phyloP scores from a whole-genome alignment of 2,113 vertebrate genomes.

The Chaetodon auriga region DNA sequence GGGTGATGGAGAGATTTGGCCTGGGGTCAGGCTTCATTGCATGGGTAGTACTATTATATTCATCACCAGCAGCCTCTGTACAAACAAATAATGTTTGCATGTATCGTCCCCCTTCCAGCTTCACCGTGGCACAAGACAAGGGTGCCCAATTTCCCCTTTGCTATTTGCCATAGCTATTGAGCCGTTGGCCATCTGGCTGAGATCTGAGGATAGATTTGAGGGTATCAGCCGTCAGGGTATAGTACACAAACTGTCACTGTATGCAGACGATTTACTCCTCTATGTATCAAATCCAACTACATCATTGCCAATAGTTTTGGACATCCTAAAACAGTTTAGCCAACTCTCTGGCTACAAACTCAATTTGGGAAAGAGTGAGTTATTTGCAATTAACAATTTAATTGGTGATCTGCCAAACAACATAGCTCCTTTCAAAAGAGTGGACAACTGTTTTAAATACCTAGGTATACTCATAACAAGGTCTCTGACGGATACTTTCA shows the following conservation, averaged over 20 bases:
- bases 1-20: neutral
- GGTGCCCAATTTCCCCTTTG: too few species aligned
- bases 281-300: neutral
- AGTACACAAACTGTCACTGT: neutral
- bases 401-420: too few species aligned
- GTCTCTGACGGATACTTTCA: too few species aligned
- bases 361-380: too few species aligned
- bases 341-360: too few species aligned
- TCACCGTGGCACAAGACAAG: neutral
- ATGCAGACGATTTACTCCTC: neutral
- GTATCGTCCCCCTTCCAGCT: neutral
- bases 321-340: too few species aligned
- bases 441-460: too few species aligned
- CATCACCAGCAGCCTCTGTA: neutral
- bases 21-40: neutral
- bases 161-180: too few species aligned
- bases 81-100: neutral
- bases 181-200: neutral
- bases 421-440: too few species aligned
- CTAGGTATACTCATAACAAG: too few species aligned
- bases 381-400: too few species aligned
- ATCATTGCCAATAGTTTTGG: too few species aligned
- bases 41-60: neutral
- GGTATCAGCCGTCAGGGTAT: neutral
- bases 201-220: neutral